These are phyloP conservation scores for Morone saxatilis DNA, from an alignment of 2,113 vertebrate genomes.

Conservation along the genomic window DNA sequence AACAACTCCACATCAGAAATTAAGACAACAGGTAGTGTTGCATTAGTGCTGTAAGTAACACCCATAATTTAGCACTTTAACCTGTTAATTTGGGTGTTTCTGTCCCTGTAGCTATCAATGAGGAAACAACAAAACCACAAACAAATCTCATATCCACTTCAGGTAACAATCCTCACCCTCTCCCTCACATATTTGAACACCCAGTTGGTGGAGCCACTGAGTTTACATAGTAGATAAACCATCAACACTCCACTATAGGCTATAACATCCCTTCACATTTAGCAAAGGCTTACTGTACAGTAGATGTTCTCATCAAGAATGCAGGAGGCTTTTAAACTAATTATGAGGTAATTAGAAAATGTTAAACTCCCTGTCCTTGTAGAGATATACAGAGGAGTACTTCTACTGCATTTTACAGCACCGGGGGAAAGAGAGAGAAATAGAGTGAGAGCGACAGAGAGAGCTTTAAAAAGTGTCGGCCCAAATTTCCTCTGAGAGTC, in stretches of 20 bases:
- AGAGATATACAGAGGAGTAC: constrained; percentile 36
- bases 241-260: not conserved
- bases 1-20: not conserved
- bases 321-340: constrained; percentile 41
- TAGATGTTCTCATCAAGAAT: constrained; percentile 11
- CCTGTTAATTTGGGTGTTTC: not conserved
- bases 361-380: constrained; percentile 31
- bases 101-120: constrained; percentile 42
- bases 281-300: constrained; percentile 23
- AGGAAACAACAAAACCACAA: constrained; percentile 8
- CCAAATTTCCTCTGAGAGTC: constrained; percentile 54
- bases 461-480: constrained; percentile 42
- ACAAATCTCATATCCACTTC: not conserved
- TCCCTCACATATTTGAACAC: constrained; percentile 8
- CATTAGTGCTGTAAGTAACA: not conserved
- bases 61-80: not conserved
- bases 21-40: constrained; percentile 47
- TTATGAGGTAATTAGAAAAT: constrained; percentile 60
- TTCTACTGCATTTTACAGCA: constrained; percentile 34
- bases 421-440: not conserved
- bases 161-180: constrained; percentile 41
- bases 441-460: constrained; percentile 11
- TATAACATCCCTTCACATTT: constrained; percentile 14
- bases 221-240: constrained; percentile 10
- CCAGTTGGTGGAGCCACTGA: constrained; percentile 47